Evolutionary conservation across 2,113 vertebrate species (phyloP).

Genomic region (Caranx ignobilis): DNA sequence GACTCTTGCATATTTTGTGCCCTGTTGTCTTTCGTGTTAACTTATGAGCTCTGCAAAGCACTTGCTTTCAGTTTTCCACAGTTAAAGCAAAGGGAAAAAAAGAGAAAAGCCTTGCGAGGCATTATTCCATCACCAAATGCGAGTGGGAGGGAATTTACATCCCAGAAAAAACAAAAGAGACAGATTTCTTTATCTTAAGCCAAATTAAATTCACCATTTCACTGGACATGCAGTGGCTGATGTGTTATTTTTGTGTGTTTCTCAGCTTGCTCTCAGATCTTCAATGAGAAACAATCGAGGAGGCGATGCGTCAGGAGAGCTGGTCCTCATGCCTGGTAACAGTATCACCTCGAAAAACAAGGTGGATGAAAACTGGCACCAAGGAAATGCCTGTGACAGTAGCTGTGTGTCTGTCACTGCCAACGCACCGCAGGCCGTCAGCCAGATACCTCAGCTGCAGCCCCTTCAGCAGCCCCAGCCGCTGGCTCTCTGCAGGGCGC

Average conservation of each 20-base stretch:
- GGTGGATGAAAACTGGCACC: constrained; percentile 88
- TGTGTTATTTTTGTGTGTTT: constrained; percentile 11
- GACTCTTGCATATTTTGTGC: background rate
- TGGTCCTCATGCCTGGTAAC: constrained; percentile 86
- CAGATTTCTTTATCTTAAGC: background rate
- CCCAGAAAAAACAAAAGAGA: background rate
- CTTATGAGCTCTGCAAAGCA: background rate
- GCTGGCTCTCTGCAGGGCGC: constrained; percentile 86
- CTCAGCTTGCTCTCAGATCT: constrained; percentile 87
- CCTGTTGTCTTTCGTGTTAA: background rate
- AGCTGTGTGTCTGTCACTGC: constrained; percentile 79
- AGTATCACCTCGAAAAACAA: constrained; percentile 83
- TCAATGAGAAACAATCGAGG: constrained; percentile 81
- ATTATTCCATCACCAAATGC: constrained; percentile 2
- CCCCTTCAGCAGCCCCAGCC: constrained; percentile 75
- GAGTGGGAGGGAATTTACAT: background rate
- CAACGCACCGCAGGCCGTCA: constrained; percentile 82
- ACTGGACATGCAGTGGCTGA: constrained; percentile 1
- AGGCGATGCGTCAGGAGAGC: constrained; percentile 84
- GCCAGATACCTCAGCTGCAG: constrained; percentile 76
- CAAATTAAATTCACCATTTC: background rate
- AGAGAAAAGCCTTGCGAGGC: constrained; percentile 11
- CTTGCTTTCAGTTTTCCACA: constrained; percentile 21
- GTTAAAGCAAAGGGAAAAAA: constrained; percentile 36
- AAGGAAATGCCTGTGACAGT: constrained; percentile 83